These are phyloP conservation scores for Dysidea cf. avara DNA, from an alignment of 37 sponge, comb jelly and placozoan species.

Conservation along the genomic window DNA sequence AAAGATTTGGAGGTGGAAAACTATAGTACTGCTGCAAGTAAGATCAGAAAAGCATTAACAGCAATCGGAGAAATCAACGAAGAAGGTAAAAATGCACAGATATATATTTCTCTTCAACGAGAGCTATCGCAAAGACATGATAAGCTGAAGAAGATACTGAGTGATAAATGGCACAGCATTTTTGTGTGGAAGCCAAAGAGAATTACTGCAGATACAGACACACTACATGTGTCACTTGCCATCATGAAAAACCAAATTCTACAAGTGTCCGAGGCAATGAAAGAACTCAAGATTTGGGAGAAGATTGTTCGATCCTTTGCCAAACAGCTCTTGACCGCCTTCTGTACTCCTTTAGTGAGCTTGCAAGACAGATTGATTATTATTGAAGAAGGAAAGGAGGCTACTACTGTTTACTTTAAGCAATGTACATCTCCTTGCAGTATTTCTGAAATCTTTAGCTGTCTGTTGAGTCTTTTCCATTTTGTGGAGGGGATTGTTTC, in stretches of 20 bases:
- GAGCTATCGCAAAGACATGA: constrained; percentile 11
- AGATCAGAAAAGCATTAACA: not conserved
- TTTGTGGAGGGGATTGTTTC: constrained; percentile 15
- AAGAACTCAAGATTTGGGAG: too few relatives aligned
- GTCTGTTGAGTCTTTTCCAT: constrained; percentile 19
- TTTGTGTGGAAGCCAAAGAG: constrained; percentile 42
- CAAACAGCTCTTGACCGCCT: too few relatives aligned
- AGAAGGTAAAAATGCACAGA: constrained; percentile 47
- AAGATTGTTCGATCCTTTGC: too few relatives aligned
- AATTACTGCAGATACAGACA: not conserved
- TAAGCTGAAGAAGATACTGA: constrained; percentile 8
- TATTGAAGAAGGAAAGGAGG: too few relatives aligned
- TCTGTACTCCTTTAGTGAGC: too few relatives aligned
- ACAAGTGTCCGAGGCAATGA: too few relatives aligned
- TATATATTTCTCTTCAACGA: constrained; percentile 36
- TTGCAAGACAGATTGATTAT: too few relatives aligned
- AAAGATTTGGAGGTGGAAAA: constrained; percentile 11
- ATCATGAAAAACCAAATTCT: too few relatives aligned
- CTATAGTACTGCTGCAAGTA: constrained; percentile 15
- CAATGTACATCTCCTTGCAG: not conserved
- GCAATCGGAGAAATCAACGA: constrained; percentile 1
- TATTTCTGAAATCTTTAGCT: constrained; percentile 15
- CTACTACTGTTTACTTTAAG: not conserved
- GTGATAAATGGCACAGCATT: constrained; percentile 47
- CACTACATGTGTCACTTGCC: too few relatives aligned